Conservation (phyloP, 2,888 invertebrate species). For the Plagodis pulveraria region DNA sequence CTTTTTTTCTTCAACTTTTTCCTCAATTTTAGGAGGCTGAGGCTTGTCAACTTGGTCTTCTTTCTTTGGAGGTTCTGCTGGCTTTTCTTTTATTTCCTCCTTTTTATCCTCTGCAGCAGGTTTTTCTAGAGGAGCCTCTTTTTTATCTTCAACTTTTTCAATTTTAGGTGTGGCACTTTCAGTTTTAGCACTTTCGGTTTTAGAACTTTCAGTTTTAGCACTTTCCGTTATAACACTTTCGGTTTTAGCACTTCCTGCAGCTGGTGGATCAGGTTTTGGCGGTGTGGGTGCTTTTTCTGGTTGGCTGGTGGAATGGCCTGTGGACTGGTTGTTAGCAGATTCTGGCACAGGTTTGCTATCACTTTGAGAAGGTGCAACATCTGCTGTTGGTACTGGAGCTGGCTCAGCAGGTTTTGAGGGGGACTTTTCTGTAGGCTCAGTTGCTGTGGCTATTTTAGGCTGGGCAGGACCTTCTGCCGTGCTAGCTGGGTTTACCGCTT, state of each 20-base stretch:
- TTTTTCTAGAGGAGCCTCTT: constrained; percentile 57
- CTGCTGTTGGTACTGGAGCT: constrained; percentile 68
- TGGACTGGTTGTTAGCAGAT: constrained; percentile 60
- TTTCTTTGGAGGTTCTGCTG: constrained; percentile 47
- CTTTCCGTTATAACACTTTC: constrained; percentile 51
- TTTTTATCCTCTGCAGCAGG: constrained; percentile 53
- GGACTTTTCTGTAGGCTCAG: constrained; percentile 70
- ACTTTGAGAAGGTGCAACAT: constrained; percentile 72
- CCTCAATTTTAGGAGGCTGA: constrained; percentile 56
- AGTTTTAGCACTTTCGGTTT: no score
- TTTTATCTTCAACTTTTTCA: constrained; percentile 66
- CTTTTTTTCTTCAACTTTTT: constrained; percentile 59
- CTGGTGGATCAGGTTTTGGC: constrained; percentile 52
- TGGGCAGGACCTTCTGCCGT: constrained; percentile 60
- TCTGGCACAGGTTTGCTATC: constrained; percentile 72
- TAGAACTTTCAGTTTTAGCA: constrained; percentile 36
- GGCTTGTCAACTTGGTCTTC: constrained; percentile 39
- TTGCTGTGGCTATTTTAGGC: constrained; percentile 71
- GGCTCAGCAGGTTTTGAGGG: constrained; percentile 70
- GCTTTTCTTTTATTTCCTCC: constrained; percentile 46
- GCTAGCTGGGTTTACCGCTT: constrained; percentile 52
- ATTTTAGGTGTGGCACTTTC: constrained; percentile 53
- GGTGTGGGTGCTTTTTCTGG: constrained; percentile 60
- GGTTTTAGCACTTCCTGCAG: constrained; percentile 49
- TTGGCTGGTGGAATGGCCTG: constrained; percentile 9